Base-by-base conservation (phyloP, 2,113 vertebrate genomes). In the Lucifuga dentata region DNA sequence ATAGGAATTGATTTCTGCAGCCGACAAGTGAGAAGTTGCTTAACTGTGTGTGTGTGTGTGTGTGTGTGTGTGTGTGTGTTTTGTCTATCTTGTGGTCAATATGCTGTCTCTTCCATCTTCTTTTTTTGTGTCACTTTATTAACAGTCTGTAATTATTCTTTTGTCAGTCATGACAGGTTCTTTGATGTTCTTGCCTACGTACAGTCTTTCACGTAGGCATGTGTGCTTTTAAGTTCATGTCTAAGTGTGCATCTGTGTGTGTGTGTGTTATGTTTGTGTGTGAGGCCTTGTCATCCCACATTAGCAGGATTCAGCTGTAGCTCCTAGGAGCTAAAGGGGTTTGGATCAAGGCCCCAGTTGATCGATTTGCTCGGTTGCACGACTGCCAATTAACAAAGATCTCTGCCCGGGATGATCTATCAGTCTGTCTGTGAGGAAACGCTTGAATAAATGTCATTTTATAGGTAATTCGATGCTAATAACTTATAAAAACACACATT, bases 1-100 rank as follows among this genome's bases (percentile, higher is more conserved):
- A 81, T 82, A 55, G 81, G 52, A 83, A 89, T 85, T 85, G 89
- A 89, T 88, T 57, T 46, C 44, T 2, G 9, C 59, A 60, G 62
- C 55, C 1, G 23, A 48, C 21, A 45, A 56, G 62, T 82, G 69
- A 69, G 72, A 76, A 45, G 57, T 76, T 59, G 60, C 56, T 77
- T 69, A 69, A 58, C 69, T 73, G 51, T 26, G 20, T 55, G 51
- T 81, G 60, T 69, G 48, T 69, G 48, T n/a, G 23, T 40, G 59
- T n/a, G 21, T 7, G 17, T 12, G 59, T 35, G 41, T 32, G 48
- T 64, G 64, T 72, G 59, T 43, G 33, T 45, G n/a, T 46, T 48
- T 19, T 56, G 20, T 65, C 40, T 12, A 8, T 44, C 36, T 15
- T 26, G n/a, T 3, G 26, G 68, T 79, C 70, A 57, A 16, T 63